Conservation (phyloP, 2,888 invertebrate species). For the Spilosoma lubricipeda region DNA sequence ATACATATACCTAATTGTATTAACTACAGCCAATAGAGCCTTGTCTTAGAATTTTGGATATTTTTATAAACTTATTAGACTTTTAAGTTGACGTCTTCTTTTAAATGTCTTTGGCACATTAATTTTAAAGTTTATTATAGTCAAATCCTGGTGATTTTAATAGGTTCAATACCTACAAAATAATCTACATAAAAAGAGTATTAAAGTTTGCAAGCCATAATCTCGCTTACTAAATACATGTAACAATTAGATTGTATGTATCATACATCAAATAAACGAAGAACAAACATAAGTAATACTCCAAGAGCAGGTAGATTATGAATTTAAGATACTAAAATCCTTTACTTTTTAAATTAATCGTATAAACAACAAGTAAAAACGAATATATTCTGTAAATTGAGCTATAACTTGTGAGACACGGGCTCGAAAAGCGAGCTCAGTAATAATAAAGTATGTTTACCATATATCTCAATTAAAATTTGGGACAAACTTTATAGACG, state of each 20-base stretch:
- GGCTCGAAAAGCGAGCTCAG: constrained; percentile 64
- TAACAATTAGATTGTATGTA: background rate
- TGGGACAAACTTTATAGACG: constrained; percentile 17
- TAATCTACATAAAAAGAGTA: background rate
- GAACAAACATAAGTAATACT: background rate
- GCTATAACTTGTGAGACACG: constrained; percentile 71
- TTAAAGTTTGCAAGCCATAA: background rate
- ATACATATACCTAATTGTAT: background rate
- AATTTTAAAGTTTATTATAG: rapidly evolving
- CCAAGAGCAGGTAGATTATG: background rate
- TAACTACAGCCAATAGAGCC: background rate
- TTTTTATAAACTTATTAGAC: background rate
- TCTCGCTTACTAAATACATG: background rate
- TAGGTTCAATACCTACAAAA: background rate
- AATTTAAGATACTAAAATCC: background rate
- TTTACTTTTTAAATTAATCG: constrained; percentile 1
- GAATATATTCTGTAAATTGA: constrained; percentile 71
- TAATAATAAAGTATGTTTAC: constrained; percentile 61
- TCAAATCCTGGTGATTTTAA: background rate
- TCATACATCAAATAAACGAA: background rate
- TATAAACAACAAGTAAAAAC: background rate
- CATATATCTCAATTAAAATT: background rate
- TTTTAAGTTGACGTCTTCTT: background rate
- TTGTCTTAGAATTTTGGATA: background rate
- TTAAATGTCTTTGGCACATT: background rate